These are phyloP conservation scores for Drosophila dunni DNA, from an alignment of 1,140 invertebrate genomes.

Conservation along the genomic window DNA sequence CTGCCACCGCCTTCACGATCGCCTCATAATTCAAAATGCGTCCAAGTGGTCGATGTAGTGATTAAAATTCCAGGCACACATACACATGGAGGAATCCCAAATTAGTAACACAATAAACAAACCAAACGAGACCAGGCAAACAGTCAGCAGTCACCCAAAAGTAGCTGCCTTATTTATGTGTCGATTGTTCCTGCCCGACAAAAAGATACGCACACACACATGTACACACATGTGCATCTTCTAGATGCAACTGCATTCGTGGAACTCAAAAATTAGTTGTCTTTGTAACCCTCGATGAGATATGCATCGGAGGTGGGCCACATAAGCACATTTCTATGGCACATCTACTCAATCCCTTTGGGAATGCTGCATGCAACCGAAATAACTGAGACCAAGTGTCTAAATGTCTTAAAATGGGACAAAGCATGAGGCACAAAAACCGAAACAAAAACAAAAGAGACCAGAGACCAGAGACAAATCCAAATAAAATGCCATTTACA, in stretches of 20 bases:
- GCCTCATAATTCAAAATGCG: slow-evolving; percentile 76
- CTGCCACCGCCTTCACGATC: slow-evolving; percentile 65
- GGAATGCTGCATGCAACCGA: slow-evolving; percentile 56
- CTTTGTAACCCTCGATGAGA: slow-evolving; percentile 54
- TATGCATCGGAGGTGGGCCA: slow-evolving; percentile 62
- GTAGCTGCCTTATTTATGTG: slow-evolving; percentile 80
- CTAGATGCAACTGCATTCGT: slow-evolving; percentile 73
- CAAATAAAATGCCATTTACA: slow-evolving; percentile 77
- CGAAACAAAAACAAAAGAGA: slow-evolving; percentile 58
- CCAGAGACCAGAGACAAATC: slow-evolving; percentile 22
- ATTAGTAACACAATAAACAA: slow-evolving; percentile 82
- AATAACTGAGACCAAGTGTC: slow-evolving; percentile 52
- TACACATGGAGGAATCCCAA: slow-evolving; percentile 71
- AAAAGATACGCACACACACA: slow-evolving; percentile 15
- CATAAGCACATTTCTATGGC: slow-evolving; percentile 46
- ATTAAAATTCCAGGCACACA: slow-evolving; percentile 75
- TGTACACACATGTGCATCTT: slow-evolving; percentile 6
- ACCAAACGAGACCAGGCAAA: slow-evolving; percentile 58
- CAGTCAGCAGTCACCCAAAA: slow-evolving; percentile 60
- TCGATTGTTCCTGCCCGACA: slow-evolving; percentile 53
- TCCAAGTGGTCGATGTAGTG: slow-evolving; percentile 61
- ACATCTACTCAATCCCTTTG: slow-evolving; percentile 62
- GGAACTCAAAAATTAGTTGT: slow-evolving; percentile 73
- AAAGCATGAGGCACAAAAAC: slow-evolving; percentile 70
- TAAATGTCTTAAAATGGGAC: slow-evolving; percentile 77